These are phyloP conservation scores for Amphiprion percula DNA, from an alignment of 2,113 vertebrate genomes.

Conservation along the genomic window DNA sequence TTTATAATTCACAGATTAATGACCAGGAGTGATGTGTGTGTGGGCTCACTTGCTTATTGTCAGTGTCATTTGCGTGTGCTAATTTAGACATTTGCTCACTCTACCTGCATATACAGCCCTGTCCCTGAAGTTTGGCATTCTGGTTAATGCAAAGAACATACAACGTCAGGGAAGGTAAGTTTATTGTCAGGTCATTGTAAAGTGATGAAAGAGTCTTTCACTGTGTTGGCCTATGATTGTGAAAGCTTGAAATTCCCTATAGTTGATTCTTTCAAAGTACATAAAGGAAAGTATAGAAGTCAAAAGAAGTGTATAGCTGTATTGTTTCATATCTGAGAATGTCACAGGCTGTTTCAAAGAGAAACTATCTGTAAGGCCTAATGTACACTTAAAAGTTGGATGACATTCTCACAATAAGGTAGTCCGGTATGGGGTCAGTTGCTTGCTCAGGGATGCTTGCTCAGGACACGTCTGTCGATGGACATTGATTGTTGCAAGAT, in stretches of 20 bases:
- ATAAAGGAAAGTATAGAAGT: not conserved
- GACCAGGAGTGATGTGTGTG: not conserved
- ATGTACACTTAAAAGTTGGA: not conserved
- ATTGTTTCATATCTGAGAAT: slow-evolving; percentile 5
- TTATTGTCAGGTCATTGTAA: not conserved
- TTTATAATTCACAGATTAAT: not conserved
- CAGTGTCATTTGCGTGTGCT: slow-evolving; percentile 22
- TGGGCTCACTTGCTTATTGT: slow-evolving; percentile 27
- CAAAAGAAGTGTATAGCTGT: slow-evolving; percentile 1
- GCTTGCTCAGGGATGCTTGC: slow-evolving; percentile 33
- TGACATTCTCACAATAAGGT: not conserved
- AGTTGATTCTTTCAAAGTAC: not conserved
- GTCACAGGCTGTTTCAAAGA: not conserved
- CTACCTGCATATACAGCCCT: slow-evolving; percentile 15
- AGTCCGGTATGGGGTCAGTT: slow-evolving; percentile 9
- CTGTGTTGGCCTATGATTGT: not conserved
- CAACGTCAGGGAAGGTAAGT: no score
- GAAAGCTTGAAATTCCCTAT: not conserved
- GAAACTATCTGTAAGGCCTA: not conserved
- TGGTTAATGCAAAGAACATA: slow-evolving; percentile 2
- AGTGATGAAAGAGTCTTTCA: no score
- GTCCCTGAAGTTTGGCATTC: not conserved
- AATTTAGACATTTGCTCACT: slow-evolving; percentile 25
- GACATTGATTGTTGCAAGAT: slow-evolving; percentile 38
- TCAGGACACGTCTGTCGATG: slow-evolving; percentile 26